These are phyloP conservation scores for Epinephelus lanceolatus DNA, from an alignment of 2,113 vertebrate genomes.

Conservation along the genomic window DNA sequence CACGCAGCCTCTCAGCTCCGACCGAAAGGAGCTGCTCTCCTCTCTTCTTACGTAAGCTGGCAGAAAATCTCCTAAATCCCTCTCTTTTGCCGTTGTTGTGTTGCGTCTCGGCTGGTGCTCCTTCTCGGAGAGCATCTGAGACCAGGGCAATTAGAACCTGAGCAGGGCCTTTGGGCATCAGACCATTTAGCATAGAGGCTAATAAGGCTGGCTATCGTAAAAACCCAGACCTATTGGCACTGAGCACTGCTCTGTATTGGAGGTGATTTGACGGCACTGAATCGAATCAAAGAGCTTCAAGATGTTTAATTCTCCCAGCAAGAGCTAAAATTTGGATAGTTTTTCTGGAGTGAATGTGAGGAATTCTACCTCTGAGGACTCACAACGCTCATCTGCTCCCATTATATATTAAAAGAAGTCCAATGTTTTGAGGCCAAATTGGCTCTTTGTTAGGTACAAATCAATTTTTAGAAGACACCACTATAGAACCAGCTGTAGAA, in stretches of 20 bases:
- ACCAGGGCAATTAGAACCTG: conserved; percentile 82
- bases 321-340: conserved; percentile 11
- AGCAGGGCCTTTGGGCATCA: conserved; percentile 64
- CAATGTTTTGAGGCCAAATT: not conserved
- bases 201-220: conserved; percentile 58
- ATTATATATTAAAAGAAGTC: not conserved
- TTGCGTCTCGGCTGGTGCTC: conserved; percentile 81
- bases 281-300: conserved; percentile 52
- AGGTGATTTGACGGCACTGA: conserved; percentile 43
- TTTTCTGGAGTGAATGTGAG: conserved; percentile 12
- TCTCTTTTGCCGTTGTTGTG: conserved; percentile 83
- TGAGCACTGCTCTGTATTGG: conserved; percentile 1
- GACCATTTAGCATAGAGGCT: conserved; percentile 74
- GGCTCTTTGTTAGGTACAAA: not conserved
- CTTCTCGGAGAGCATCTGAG: conserved; percentile 85
- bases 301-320: conserved; percentile 26
- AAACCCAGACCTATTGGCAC: conserved; percentile 13
- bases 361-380: conserved; percentile 5
- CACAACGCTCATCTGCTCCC: not conserved
- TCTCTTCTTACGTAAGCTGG: conserved; percentile 78
- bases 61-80: conserved; percentile 82
- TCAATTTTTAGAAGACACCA: not conserved
- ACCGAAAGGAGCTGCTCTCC: conserved; percentile 61
- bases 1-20: conserved; percentile 39
- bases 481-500: not conserved